Evolutionary conservation across 1,140 invertebrate genomes (phyloP).

Genomic region (Diabrotica virgifera): DNA sequence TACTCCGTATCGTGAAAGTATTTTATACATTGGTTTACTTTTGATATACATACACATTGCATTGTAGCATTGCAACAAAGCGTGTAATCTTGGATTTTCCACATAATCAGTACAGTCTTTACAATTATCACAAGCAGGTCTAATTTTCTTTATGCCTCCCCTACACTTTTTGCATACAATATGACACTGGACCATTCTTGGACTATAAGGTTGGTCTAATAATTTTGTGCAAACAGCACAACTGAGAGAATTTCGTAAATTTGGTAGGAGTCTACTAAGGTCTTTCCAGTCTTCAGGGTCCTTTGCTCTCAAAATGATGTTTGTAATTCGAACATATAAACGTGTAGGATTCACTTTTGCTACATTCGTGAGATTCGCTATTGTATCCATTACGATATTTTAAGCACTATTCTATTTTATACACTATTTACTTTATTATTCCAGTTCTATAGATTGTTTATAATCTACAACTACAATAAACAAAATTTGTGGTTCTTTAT

Average conservation of each 20-base stretch:
- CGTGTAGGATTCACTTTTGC: constrained; percentile 77
- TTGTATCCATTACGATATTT: constrained; percentile 7
- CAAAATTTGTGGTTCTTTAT: too few relatives aligned
- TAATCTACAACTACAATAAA: too few relatives aligned
- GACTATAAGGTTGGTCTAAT: constrained; percentile 76
- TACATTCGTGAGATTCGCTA: constrained; percentile 16
- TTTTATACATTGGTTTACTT: constrained; percentile 65
- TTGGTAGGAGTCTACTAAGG: constrained; percentile 76
- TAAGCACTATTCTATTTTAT: too few relatives aligned
- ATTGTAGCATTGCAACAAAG: constrained; percentile 83
- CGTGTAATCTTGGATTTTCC: constrained; percentile 78
- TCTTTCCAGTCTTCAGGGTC: constrained; percentile 74
- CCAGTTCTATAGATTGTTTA: too few relatives aligned
- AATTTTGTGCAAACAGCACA: constrained; percentile 86
- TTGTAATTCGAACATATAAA: constrained; percentile 79
- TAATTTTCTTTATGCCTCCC: constrained; percentile 79
- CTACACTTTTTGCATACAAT: constrained; percentile 79
- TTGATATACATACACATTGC: constrained; percentile 81
- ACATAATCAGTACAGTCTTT: constrained; percentile 78
- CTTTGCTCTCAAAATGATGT: constrained; percentile 71
- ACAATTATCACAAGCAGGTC: constrained; percentile 81
- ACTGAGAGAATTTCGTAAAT: constrained; percentile 79
- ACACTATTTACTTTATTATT: too few relatives aligned
- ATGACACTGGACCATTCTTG: constrained; percentile 79
- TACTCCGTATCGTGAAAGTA: constrained; percentile 51